Percentiles rank a stretch among this genome's conserved stretches.
Conservation (phyloP, 2,797 vertebrate species). For the Podarcis siculus region DNA sequence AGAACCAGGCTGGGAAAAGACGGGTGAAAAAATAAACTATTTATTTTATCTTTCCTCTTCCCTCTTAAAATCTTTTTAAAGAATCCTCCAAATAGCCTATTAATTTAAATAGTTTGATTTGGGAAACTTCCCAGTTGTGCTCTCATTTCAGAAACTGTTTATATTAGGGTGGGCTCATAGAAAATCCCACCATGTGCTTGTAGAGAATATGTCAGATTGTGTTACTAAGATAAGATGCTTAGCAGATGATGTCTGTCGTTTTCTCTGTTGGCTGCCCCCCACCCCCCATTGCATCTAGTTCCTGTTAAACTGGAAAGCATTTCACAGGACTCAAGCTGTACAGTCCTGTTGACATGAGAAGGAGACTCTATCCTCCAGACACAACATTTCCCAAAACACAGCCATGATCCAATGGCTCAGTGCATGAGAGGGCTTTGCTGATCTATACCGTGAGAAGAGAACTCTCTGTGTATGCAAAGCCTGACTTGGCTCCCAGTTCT, state of each 20-base stretch:
- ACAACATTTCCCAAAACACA: background rate
- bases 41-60: background rate
- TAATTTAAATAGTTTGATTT: constrained; percentile 34
- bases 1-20: constrained; percentile 40
- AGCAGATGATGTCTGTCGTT: background rate
- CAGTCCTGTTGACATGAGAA: background rate
- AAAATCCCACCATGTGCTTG: constrained; percentile 24
- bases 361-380: background rate
- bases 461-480: background rate
- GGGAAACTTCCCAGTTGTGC: background rate
- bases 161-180: background rate
- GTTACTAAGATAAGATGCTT: constrained; percentile 18
- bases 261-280: constrained; percentile 6
- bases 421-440: background rate
- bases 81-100: constrained; percentile 15
- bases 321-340: background rate
- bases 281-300: background rate
- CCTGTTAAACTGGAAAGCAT: constrained; percentile 7
- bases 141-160: constrained; percentile 8
- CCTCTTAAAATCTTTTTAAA: background rate
- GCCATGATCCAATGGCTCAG: background rate
- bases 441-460: background rate
- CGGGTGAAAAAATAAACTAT: constrained; percentile 12
- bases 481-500: background rate
- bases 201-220: background rate